Percentiles rank a stretch among this genome's conserved stretches.
phyloP scores from a whole-genome alignment of 2,797 vertebrate species.

The Anguilla marmorata region DNA sequence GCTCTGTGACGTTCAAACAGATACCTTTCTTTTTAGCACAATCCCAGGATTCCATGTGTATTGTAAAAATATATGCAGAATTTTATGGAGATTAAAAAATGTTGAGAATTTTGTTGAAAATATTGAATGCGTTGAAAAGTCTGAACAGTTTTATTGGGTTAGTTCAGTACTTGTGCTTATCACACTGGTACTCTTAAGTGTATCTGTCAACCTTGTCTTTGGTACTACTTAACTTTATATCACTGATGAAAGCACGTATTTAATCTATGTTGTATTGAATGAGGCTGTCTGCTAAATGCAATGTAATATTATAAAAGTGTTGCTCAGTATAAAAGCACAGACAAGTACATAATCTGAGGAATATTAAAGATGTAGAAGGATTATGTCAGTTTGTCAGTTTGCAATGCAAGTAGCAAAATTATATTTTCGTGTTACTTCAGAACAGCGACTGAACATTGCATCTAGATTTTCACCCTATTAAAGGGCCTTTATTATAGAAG shows the following conservation, averaged over 20 bases:
- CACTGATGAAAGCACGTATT: background rate
- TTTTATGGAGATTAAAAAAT: background rate
- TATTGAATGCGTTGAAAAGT: background rate
- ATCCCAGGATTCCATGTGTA: background rate
- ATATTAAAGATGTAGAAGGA: conserved; percentile 31
- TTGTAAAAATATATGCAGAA: background rate
- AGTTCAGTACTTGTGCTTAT: background rate
- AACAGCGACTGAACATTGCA: too few species aligned
- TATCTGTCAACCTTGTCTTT: background rate
- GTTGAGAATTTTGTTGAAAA: background rate
- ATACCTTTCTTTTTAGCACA: background rate
- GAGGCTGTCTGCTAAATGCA: background rate
- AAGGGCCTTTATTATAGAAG: too few species aligned
- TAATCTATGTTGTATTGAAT: too few species aligned
- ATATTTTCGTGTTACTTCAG: background rate
- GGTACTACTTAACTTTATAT: background rate
- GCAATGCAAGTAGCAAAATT: background rate
- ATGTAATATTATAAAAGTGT: background rate
- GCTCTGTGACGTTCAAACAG: background rate
- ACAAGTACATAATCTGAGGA: background rate
- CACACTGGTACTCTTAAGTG: background rate
- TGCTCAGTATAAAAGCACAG: background rate
- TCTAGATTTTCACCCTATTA: too few species aligned
- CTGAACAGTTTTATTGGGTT: background rate
- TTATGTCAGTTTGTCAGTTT: conserved; percentile 1